Percentiles rank a stretch among this genome's conserved stretches.
These are phyloP conservation scores for Selenia dentaria DNA, from an alignment of 2,888 invertebrate species.

Conservation along the genomic window DNA sequence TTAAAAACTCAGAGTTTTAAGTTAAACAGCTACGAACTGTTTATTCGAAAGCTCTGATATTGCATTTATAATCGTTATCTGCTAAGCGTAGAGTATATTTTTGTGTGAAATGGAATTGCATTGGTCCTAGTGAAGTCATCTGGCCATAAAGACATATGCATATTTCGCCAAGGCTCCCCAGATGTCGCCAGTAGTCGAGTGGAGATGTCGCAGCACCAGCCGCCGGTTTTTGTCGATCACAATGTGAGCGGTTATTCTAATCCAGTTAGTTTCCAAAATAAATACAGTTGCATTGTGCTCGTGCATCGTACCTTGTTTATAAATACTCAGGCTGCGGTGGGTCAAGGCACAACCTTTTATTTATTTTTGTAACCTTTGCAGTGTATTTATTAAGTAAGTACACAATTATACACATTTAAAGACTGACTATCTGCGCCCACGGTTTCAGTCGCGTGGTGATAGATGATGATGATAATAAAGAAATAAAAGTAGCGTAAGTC, in stretches of 20 bases:
- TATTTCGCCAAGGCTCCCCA: slow-evolving; percentile 66
- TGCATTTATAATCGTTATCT: slow-evolving; percentile 24
- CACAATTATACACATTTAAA: too few relatives aligned
- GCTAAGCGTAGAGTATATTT: slow-evolving; percentile 11
- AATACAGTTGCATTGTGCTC: slow-evolving; percentile 34
- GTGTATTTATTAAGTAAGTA: too few relatives aligned
- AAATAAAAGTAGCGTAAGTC: too few relatives aligned
- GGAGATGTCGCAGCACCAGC: slow-evolving; percentile 53
- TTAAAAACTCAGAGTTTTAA: slow-evolving; percentile 19
- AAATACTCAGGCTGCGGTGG: slow-evolving; percentile 30
- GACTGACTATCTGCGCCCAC: too few relatives aligned
- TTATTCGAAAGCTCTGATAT: neutral
- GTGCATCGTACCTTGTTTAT: slow-evolving; percentile 15
- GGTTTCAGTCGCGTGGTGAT: too few relatives aligned
- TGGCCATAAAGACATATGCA: slow-evolving; percentile 73
- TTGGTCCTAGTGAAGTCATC: slow-evolving; percentile 56
- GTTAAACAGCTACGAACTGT: neutral
- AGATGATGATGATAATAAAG: too few relatives aligned
- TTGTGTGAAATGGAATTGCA: slow-evolving; percentile 20
- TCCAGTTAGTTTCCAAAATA: slow-evolving; percentile 46
- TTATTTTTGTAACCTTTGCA: neutral
- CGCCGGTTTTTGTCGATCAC: slow-evolving; percentile 48
- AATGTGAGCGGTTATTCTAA: slow-evolving; percentile 63
- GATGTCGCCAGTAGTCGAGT: slow-evolving; percentile 61
- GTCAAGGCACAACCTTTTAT: slow-evolving; percentile 17